phyloP scores from a whole-genome alignment of 2,888 invertebrate species.

The Meteorus colon region DNA sequence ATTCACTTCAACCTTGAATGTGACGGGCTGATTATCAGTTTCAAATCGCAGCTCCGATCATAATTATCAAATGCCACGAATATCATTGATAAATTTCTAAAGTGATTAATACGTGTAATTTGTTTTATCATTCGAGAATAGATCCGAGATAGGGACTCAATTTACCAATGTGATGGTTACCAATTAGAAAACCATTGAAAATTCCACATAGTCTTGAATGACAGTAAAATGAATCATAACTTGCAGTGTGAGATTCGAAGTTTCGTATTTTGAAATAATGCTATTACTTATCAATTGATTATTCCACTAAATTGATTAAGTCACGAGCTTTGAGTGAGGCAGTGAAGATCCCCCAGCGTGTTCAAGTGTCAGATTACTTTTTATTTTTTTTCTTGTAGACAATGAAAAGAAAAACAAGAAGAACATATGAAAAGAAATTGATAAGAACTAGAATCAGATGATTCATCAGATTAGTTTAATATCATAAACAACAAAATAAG shows the following conservation, averaged over 20 bases:
- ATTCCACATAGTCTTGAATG: neutral
- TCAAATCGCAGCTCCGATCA: neutral
- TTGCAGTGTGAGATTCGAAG: neutral
- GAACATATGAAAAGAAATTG: neutral
- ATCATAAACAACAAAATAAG: neutral
- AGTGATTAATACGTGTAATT: too few species aligned
- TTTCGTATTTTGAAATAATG: neutral
- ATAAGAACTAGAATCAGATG: neutral
- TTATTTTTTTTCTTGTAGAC: neutral
- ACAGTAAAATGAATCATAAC: too few species aligned
- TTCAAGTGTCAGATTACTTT: neutral
- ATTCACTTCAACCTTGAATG: constrained; percentile 1
- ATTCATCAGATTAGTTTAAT: neutral
- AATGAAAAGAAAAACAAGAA: neutral
- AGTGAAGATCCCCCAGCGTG: neutral
- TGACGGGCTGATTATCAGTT: constrained; percentile 5
- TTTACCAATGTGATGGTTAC: neutral
- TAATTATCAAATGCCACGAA: neutral
- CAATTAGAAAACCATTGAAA: neutral
- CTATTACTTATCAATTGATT: neutral
- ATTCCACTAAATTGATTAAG: neutral
- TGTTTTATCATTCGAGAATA: too few species aligned
- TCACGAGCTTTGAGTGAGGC: neutral
- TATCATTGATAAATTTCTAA: neutral
- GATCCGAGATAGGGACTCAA: too few species aligned